phyloP scores from a whole-genome alignment of 2,888 invertebrate genomes.

The Hyppa rectilinea region DNA sequence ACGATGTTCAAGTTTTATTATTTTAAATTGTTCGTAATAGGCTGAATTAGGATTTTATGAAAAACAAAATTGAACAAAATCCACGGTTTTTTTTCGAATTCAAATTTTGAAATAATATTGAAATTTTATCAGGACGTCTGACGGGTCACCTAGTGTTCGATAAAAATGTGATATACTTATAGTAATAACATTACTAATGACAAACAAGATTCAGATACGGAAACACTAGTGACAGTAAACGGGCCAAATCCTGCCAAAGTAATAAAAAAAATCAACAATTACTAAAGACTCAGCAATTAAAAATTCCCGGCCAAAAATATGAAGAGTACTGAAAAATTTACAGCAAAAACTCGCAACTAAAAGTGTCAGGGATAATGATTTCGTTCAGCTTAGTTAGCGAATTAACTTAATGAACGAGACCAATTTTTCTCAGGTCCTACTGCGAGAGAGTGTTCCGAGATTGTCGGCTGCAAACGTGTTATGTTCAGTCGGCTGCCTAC shows the following conservation, averaged over 20 bases:
- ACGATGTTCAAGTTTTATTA: too few relatives aligned
- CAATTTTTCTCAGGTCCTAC: slow-evolving; percentile 92
- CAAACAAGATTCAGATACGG: background rate
- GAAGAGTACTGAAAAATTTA: slow-evolving; percentile 37
- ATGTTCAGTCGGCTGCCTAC: slow-evolving; percentile 98
- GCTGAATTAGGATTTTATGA: too few relatives aligned
- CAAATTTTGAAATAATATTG: too few relatives aligned
- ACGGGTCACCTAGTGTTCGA: too few relatives aligned
- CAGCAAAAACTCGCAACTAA: slow-evolving; percentile 38
- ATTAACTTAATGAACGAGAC: slow-evolving; percentile 61
- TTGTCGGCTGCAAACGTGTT: slow-evolving; percentile 97
- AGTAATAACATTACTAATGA: background rate
- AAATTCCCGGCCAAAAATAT: slow-evolving; percentile 36
- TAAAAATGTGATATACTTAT: too few relatives aligned
- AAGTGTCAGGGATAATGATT: slow-evolving; percentile 61
- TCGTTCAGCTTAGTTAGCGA: slow-evolving; percentile 57
- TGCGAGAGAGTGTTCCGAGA: slow-evolving; percentile 97
- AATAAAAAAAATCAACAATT: slow-evolving; percentile 29
- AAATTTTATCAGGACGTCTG: too few relatives aligned
- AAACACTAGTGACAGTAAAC: slow-evolving; percentile 5
- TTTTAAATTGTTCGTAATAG: too few relatives aligned
- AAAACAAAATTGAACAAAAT: too few relatives aligned
- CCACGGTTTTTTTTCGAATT: too few relatives aligned
- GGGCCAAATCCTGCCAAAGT: slow-evolving; percentile 17
- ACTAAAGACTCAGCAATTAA: slow-evolving; percentile 38